A percentile compares a stretch with the other conserved stretches of the same genome.
Evolutionary conservation across 2,888 invertebrate genomes (phyloP).

Genomic region (Tachystola acroxantha): DNA sequence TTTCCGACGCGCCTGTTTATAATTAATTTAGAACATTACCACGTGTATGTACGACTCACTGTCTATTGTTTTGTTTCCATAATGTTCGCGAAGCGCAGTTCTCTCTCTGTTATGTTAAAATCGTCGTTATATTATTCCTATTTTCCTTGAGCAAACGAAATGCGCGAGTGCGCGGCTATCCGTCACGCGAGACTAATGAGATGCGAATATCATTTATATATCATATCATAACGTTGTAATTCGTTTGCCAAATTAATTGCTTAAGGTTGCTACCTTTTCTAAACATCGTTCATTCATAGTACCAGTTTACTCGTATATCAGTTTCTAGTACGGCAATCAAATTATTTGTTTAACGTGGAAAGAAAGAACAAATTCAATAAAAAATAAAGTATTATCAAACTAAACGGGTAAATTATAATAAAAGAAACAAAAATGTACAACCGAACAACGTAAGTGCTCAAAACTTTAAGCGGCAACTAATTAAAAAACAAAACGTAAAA

Average conservation of each 20-base stretch:
- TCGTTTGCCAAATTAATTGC: too few relatives aligned
- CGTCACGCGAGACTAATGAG: conserved; percentile 17
- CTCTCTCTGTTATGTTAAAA: conserved; percentile 38
- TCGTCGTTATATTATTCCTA: conserved; percentile 30
- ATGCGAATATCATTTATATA: conserved; percentile 16
- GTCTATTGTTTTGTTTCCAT: conserved; percentile 42
- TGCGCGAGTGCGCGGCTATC: conserved; percentile 12
- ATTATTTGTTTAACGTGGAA: too few relatives aligned
- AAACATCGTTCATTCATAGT: too few relatives aligned
- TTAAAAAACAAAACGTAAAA: conserved; percentile 64
- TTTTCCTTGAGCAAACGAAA: conserved; percentile 31
- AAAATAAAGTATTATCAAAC: too few relatives aligned
- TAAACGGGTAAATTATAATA: too few relatives aligned
- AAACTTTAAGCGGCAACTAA: conserved; percentile 67
- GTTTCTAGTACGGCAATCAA: too few relatives aligned
- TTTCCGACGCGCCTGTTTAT: conserved; percentile 43
- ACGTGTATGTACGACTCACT: conserved; percentile 28
- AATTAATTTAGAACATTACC: conserved; percentile 53
- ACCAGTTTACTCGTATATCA: too few relatives aligned
- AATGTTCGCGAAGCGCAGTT: conserved; percentile 24
- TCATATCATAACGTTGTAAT: too few relatives aligned
- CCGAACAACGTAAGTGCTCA: conserved; percentile 47
- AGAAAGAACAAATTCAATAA: too few relatives aligned
- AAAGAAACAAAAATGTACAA: too few relatives aligned
- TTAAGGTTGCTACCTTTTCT: too few relatives aligned